These are phyloP conservation scores for Halichoerus grypus DNA, from an alignment of 2,113 vertebrate species.

Conservation along the genomic window DNA sequence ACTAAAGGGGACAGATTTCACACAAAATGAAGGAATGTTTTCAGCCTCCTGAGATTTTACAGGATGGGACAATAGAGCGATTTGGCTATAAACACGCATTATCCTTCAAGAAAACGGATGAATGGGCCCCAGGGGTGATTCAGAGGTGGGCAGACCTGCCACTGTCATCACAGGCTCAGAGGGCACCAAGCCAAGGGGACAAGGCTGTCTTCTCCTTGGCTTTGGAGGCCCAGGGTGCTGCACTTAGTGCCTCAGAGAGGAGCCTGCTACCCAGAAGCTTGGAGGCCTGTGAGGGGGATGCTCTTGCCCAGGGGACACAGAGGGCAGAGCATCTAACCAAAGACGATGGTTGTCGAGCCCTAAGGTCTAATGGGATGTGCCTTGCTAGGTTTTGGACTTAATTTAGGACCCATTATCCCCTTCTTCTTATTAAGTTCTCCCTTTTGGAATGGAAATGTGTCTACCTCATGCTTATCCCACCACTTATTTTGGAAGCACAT, in stretches of 20 bases:
- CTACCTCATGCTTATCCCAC: neutral
- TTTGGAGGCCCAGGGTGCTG: neutral
- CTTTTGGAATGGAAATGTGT: neutral
- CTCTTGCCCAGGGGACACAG: neutral
- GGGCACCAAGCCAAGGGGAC: no score
- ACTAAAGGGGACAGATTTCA: neutral
- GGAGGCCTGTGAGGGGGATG: neutral
- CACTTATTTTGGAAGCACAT: neutral
- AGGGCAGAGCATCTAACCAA: neutral
- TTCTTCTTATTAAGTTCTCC: neutral
- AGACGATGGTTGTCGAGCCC: neutral
- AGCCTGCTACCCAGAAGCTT: neutral
- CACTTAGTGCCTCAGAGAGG: neutral
- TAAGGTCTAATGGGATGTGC: neutral
- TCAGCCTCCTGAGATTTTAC: neutral
- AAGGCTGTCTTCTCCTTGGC: neutral
- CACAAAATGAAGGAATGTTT: neutral
- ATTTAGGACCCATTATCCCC: neutral
- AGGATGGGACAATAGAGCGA: neutral
- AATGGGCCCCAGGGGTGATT: neutral
- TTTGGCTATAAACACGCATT: neutral
- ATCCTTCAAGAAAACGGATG: neutral
- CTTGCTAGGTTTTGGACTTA: neutral
- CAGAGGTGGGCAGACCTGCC: neutral
- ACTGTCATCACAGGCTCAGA: neutral